phyloP scores from a whole-genome alignment of 2,113 vertebrate genomes.

The Chrysochloris asiatica region DNA sequence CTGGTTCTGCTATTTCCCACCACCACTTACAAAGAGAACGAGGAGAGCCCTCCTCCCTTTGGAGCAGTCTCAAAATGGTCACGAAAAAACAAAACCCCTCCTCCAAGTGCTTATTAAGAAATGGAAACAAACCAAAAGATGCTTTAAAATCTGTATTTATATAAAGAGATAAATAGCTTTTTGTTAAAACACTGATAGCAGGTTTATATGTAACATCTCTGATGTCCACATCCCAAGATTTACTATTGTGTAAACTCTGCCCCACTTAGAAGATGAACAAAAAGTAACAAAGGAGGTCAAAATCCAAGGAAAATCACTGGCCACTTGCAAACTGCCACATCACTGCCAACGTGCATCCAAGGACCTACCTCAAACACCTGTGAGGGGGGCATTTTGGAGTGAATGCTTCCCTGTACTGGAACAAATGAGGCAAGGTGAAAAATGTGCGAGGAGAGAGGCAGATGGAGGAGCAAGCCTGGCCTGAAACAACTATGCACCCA shows the following conservation, averaged over 20 bases:
- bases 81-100: slow-evolving; percentile 43
- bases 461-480: too few species aligned
- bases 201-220: slow-evolving; percentile 42
- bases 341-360: not conserved
- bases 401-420: not conserved
- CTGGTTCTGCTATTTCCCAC: not conserved
- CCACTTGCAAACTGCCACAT: not conserved
- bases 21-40: not conserved
- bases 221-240: not conserved
- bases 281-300: not conserved
- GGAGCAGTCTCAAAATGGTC: not conserved
- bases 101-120: slow-evolving; percentile 67
- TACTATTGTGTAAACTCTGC: not conserved
- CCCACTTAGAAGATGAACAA: not conserved
- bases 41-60: not conserved
- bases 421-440: not conserved
- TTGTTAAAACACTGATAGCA: slow-evolving; percentile 7
- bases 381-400: not conserved
- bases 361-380: not conserved
- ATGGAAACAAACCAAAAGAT: slow-evolving; percentile 59
- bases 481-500: too few species aligned
- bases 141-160: slow-evolving; percentile 71
- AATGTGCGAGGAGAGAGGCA: not conserved
- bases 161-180: slow-evolving; percentile 48
- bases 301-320: not conserved